Evolutionary conservation across 1,140 invertebrate species (phyloP).

Genomic region (Leptinotarsa lineolata): DNA sequence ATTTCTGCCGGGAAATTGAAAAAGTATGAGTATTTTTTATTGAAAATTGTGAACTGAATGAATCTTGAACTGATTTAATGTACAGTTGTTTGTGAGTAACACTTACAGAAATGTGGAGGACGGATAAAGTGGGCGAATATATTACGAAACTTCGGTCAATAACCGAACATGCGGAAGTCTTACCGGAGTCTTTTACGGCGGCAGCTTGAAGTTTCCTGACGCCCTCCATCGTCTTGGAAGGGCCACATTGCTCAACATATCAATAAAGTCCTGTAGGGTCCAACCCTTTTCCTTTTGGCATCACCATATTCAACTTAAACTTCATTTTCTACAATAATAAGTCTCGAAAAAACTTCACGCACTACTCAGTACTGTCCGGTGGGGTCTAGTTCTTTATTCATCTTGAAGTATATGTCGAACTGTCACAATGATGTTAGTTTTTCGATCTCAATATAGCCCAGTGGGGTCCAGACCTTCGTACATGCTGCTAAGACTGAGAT

Average conservation of each 20-base stretch:
- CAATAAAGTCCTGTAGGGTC: slow-evolving; percentile 56
- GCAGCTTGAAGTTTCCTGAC: slow-evolving; percentile 54
- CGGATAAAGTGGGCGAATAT: slow-evolving; percentile 22
- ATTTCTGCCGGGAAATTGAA: no score
- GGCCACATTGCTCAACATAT: slow-evolving; percentile 45
- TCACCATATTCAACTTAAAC: slow-evolving; percentile 33
- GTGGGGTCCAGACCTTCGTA: slow-evolving; percentile 51
- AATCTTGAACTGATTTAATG: no score
- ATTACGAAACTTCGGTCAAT: slow-evolving; percentile 33
- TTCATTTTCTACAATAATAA: slow-evolving; percentile 17
- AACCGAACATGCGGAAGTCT: slow-evolving; percentile 43
- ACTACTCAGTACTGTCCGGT: slow-evolving; percentile 51
- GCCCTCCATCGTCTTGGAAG: slow-evolving; percentile 53
- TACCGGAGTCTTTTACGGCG: slow-evolving; percentile 53
- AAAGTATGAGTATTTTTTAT: no score
- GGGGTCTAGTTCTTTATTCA: slow-evolving; percentile 54
- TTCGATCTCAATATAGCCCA: slow-evolving; percentile 44
- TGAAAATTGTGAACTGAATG: no score
- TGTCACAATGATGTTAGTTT: neutral
- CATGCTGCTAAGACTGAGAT: slow-evolving; percentile 38
- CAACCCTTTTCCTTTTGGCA: slow-evolving; percentile 50
- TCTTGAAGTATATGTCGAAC: slow-evolving; percentile 27
- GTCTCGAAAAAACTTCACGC: slow-evolving; percentile 24
- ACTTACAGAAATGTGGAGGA: slow-evolving; percentile 24
- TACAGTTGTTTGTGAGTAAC: neutral